These are phyloP conservation scores for Pyrrhosoma nymphula DNA, from an alignment of 2,888 invertebrate genomes.

Conservation along the genomic window DNA sequence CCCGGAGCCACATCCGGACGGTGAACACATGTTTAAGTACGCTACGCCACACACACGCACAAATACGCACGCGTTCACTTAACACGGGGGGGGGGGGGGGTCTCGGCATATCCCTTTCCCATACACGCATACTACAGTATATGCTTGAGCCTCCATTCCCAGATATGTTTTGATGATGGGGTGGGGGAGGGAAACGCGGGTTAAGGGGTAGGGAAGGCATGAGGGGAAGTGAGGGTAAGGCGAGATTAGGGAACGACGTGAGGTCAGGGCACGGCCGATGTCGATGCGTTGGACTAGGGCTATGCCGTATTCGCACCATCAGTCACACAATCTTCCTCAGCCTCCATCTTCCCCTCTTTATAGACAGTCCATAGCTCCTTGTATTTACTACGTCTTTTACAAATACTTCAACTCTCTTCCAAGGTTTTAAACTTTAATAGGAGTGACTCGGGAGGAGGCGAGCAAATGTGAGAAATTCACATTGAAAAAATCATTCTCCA, in stretches of 20 bases:
- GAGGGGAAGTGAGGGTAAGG: neutral
- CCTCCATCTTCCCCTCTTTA: too few species aligned
- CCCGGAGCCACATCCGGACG: constrained; percentile 46
- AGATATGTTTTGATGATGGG: neutral
- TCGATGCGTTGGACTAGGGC: neutral
- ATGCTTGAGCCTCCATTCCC: neutral
- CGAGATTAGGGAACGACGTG: neutral
- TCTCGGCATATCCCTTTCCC: neutral
- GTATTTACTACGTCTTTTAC: too few species aligned
- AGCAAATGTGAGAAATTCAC: too few species aligned
- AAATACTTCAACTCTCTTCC: too few species aligned
- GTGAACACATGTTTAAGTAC: constrained; percentile 62
- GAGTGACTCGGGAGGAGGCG: too few species aligned
- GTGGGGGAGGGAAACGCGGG: neutral
- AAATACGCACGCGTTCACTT: neutral
- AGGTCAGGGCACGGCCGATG: neutral
- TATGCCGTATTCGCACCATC: too few species aligned
- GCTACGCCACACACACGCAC: neutral
- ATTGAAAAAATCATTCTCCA: too few species aligned
- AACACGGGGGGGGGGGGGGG: too few species aligned
- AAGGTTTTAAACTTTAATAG: too few species aligned
- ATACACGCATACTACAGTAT: neutral
- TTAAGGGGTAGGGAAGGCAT: too few species aligned
- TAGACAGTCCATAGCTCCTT: too few species aligned
- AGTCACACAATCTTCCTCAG: too few species aligned